phyloP scores from a whole-genome alignment of 2,113 vertebrate species.

The Ondatra zibethicus region DNA sequence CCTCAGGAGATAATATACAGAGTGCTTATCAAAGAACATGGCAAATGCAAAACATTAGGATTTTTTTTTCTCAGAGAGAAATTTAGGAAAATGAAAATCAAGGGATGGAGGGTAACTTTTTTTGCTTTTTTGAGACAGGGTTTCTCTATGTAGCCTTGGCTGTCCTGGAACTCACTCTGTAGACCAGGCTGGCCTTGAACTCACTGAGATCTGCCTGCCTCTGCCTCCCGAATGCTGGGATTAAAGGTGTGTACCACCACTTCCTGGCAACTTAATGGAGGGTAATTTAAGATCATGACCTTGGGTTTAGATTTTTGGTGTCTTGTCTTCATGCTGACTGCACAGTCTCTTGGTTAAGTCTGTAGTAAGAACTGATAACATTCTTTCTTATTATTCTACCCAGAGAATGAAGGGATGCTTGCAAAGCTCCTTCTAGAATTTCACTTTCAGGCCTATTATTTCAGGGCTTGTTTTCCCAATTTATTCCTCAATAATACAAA shows the following conservation, averaged over 20 bases:
- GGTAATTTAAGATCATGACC: not conserved
- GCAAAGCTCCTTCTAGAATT: not conserved
- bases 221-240: no score
- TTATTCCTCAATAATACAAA: conserved; percentile 39
- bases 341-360: not conserved
- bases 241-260: no score
- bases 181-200: no score
- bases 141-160: no score
- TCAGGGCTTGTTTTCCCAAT: not conserved
- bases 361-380: not conserved
- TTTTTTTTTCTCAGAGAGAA: conserved; percentile 6
- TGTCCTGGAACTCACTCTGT: no score
- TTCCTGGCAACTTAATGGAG: no score
- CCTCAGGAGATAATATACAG: conserved; percentile 7
- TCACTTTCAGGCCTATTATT: not conserved
- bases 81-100: conserved; percentile 13
- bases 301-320: not conserved
- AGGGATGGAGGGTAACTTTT: not conserved
- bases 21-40: conserved; percentile 44
- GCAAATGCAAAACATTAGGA: not conserved
- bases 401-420: not conserved
- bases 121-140: no score
- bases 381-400: not conserved
- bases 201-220: no score
- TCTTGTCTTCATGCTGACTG: not conserved